Evolutionary conservation across 2,888 invertebrate genomes (phyloP).

Genomic region (Sycophila texana): DNA sequence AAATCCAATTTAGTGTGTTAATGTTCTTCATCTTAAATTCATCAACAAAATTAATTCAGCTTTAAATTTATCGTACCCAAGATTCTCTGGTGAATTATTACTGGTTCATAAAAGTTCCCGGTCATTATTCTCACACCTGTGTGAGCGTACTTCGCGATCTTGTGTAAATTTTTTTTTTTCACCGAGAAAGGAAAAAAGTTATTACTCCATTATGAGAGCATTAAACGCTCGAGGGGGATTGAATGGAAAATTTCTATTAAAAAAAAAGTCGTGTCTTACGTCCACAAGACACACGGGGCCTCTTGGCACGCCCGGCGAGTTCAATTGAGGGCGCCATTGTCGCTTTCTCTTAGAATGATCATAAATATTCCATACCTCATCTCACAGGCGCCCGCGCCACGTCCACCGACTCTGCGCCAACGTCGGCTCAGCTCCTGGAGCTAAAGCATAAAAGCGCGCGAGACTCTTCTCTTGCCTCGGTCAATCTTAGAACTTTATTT

Average conservation of each 20-base stretch:
- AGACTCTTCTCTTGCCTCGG: slow-evolving; percentile 19
- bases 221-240: slow-evolving; percentile 29
- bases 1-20: no score
- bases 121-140: no score
- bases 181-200: background rate
- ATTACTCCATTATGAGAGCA: slow-evolving; percentile 12
- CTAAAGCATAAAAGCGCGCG: slow-evolving; percentile 54
- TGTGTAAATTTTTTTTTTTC: no score
- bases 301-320: slow-evolving; percentile 46
- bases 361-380: slow-evolving; percentile 68
- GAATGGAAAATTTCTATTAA: slow-evolving; percentile 28
- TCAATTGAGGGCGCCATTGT: slow-evolving; percentile 63
- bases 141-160: no score
- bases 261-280: slow-evolving; percentile 50
- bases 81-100: no score
- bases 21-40: no score
- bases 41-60: no score
- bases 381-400: slow-evolving; percentile 56
- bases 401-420: background rate
- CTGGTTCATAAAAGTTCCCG: no score
- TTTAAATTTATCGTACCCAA: no score
- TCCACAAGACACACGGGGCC: slow-evolving; percentile 27
- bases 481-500: slow-evolving; percentile 23
- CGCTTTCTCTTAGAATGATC: slow-evolving; percentile 63
- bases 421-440: slow-evolving; percentile 23